Conservation (phyloP, 2,113 vertebrate genomes). For the Furnarius figulus region DNA sequence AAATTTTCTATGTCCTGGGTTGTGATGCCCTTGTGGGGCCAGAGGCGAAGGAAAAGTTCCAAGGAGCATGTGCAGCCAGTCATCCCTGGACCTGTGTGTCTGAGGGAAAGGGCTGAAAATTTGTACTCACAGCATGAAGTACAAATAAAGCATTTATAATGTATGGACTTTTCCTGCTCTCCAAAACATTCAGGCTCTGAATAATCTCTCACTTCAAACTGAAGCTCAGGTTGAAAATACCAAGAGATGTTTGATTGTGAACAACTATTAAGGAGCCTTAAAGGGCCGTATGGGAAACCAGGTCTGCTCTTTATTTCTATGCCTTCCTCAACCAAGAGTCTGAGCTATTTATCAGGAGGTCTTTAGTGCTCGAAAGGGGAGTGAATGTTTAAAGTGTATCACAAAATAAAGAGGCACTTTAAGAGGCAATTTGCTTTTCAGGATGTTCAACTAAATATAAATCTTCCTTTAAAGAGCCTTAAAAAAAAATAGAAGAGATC, state of each 20-base stretch:
- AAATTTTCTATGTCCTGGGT: rapidly evolving
- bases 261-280: conserved; percentile 9
- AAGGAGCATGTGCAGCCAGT: background rate
- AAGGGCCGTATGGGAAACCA: background rate
- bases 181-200: background rate
- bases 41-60: background rate
- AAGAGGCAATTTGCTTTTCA: conserved; percentile 21
- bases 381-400: background rate
- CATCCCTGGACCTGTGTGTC: background rate
- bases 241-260: background rate
- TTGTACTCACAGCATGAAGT: background rate
- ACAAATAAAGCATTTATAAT: background rate
- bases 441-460: conserved; percentile 10
- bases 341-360: conserved; percentile 15
- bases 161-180: background rate
- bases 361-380: background rate
- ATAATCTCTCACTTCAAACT: conserved; percentile 23
- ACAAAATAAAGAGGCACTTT: conserved; percentile 20
- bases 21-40: background rate
- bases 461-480: conserved; percentile 19
- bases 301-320: background rate
- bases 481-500: background rate
- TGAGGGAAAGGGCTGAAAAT: background rate
- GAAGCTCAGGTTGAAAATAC: conserved; percentile 27
- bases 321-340: background rate